These are phyloP conservation scores for Mareca penelope DNA, from an alignment of 2,797 vertebrate species.

Conservation along the genomic window DNA sequence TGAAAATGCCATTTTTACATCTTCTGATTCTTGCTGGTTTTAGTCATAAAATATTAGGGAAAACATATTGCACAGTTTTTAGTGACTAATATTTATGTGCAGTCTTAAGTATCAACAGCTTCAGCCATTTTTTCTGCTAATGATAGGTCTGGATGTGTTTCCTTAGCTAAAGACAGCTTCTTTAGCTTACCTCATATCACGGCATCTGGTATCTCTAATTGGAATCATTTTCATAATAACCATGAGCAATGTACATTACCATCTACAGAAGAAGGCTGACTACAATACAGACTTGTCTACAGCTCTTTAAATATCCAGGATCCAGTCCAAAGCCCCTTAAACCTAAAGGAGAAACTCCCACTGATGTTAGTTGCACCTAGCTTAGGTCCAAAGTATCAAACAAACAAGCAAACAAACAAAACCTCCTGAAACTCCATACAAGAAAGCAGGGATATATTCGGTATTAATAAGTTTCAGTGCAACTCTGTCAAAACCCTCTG, in stretches of 20 bases:
- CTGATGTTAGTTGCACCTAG: background rate
- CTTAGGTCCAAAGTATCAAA: background rate
- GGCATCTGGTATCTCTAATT: conserved; percentile 70
- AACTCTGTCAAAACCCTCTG: background rate
- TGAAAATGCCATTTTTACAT: background rate
- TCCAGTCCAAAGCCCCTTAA: conserved; percentile 49
- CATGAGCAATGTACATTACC: conserved; percentile 65
- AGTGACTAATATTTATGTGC: background rate
- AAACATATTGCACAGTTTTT: background rate
- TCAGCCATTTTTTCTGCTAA: conserved; percentile 49
- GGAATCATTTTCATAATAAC: conserved; percentile 72
- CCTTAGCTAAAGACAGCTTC: conserved; percentile 52
- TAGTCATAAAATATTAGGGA: background rate
- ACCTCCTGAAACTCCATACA: background rate
- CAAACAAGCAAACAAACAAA: background rate
- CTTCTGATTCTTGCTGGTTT: background rate
- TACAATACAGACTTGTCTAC: conserved; percentile 51
- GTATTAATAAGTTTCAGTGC: background rate
- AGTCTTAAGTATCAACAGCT: conserved; percentile 44
- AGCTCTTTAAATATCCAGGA: conserved; percentile 40
- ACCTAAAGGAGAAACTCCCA: background rate
- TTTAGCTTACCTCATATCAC: conserved; percentile 60
- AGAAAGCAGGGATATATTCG: background rate
- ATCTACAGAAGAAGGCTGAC: conserved; percentile 60
- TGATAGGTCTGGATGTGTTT: conserved; percentile 39